These are phyloP conservation scores for Pithys albifrons DNA, from an alignment of 2,113 vertebrate genomes.

Conservation along the genomic window DNA sequence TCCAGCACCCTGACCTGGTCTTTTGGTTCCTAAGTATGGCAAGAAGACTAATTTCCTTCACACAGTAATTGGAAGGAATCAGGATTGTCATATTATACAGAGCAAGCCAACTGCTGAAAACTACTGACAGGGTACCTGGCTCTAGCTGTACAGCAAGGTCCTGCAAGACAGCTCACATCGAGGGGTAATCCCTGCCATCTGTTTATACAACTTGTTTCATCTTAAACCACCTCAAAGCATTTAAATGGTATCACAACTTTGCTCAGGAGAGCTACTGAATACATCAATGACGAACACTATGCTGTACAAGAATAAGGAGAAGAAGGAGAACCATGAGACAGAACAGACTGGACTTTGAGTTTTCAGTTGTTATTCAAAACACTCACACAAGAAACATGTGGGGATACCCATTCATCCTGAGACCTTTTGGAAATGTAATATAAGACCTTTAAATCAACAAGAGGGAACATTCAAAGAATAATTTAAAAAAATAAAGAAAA, in stretches of 20 bases:
- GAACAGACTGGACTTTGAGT: not conserved
- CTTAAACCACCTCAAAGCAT: constrained; percentile 1
- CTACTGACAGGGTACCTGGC: not conserved
- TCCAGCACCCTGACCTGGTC: not conserved
- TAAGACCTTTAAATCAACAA: not conserved
- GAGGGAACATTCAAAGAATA: not conserved
- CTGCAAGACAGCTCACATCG: not conserved
- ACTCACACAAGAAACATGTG: not conserved
- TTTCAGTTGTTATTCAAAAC: not conserved
- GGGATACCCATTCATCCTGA: not conserved
- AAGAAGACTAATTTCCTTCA: constrained; percentile 44
- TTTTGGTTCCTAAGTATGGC: constrained; percentile 14
- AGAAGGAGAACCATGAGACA: not conserved
- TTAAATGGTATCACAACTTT: not conserved
- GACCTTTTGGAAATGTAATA: not conserved
- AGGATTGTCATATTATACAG: constrained; percentile 4
- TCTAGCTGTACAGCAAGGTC: not conserved
- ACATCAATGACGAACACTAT: not conserved
- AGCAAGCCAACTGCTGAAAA: constrained; percentile 46
- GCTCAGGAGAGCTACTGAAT: not conserved
- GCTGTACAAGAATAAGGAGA: not conserved
- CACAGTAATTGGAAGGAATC: constrained; percentile 55
- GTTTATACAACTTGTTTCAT: not conserved
- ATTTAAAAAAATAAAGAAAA: not conserved
- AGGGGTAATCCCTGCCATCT: constrained; percentile 1